Evolutionary conservation across 2,113 vertebrate genomes (phyloP), one percentile per base, ranked within the genome.

Genomic region (Pao palembangensis): DNA sequence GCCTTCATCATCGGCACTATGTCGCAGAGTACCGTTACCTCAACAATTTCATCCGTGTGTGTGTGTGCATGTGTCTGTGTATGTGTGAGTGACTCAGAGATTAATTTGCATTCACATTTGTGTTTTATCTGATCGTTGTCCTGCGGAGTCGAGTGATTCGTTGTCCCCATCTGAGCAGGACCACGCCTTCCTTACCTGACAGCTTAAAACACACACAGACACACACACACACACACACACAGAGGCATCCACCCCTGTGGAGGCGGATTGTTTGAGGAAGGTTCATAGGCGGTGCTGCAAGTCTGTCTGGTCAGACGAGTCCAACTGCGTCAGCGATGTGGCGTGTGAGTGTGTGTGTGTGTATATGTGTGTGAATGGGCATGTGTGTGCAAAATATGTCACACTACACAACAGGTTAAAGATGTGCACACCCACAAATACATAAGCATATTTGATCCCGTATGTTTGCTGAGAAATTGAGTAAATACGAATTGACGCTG

Each of bases 291-390:
- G 71, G 88, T 87, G 86, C 79, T 83, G 81, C 90, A 85, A 78
- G 91, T 76, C 67, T 16, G 79, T 85, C 91, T 86, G 83, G 91
- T 91, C 62, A 5, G 53, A 89, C 91, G 46, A 82, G 90, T 90
- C 80, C 62, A 73, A 75, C 85, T 54, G 84, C 82, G 81, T 71
- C 42, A 48, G 2, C 4, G 7, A 8, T 23, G 57, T 31, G 18
- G 34, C 44, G 52, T 25, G 61, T 49, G 51, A 51, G 42, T 41
- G 59, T 61, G 51, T 44, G 41, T 58, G 64, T 34, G 25, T 46
- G 55, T 38, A 51, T 51, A 15, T 46, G 54, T 65, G 52, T 44
- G 28, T 49, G 28, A 28, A 50, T 18, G 51, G 28, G 18, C 23
- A 34, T 54, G 21, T 23, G 41, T 61, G 51, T 71, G 66, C 10